Conservation (phyloP, 2,797 vertebrate genomes). For the Apogon hyalosoma region DNA sequence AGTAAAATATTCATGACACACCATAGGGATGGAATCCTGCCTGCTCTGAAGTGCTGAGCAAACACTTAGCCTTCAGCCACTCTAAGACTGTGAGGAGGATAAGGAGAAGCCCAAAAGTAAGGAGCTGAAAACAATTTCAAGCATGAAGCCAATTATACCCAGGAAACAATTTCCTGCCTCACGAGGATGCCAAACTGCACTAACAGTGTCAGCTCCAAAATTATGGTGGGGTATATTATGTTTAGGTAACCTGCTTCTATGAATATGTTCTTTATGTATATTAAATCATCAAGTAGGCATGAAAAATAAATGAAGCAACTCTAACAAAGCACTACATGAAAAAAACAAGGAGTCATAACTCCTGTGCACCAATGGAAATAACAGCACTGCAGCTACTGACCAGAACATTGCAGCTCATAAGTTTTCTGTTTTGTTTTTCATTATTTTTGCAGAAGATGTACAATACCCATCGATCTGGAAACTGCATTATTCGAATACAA, state of each 20-base stretch:
- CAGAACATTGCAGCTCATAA: neutral
- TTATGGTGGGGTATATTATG: neutral
- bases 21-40: conserved; percentile 72
- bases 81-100: conserved; percentile 54
- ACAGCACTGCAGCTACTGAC: conserved; percentile 4
- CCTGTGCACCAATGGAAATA: neutral
- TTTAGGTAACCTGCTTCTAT: conserved; percentile 23
- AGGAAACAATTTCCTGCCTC: conserved; percentile 18
- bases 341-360: neutral
- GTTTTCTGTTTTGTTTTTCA: neutral
- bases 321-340: neutral
- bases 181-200: conserved; percentile 18
- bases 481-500: neutral
- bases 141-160: conserved; percentile 17
- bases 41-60: conserved; percentile 77
- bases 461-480: neutral
- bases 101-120: conserved; percentile 51
- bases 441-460: neutral
- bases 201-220: conserved; percentile 6
- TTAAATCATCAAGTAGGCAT: conserved; percentile 33
- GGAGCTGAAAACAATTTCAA: conserved; percentile 45
- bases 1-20: conserved; percentile 81
- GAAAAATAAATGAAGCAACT: conserved; percentile 23
- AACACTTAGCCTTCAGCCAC: conserved; percentile 71
- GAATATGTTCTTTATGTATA: neutral